These are phyloP conservation scores for Agraylea sexmaculata DNA, from an alignment of 1,140 invertebrate species.

Conservation along the genomic window DNA sequence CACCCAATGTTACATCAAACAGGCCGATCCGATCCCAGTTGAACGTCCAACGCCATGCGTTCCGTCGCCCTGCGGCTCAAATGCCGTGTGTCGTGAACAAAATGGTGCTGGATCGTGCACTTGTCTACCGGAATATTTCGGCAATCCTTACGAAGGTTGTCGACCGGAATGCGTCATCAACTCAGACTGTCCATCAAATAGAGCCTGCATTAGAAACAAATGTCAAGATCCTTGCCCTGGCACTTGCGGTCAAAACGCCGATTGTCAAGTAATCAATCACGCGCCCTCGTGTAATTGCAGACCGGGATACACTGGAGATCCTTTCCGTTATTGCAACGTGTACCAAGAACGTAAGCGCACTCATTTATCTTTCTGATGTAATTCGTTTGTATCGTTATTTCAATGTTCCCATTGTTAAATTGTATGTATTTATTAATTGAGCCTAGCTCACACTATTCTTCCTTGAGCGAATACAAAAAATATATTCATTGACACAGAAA, in stretches of 20 bases:
- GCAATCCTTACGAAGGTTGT: slow-evolving; percentile 63
- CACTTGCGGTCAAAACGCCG: slow-evolving; percentile 59
- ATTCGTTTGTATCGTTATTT: slow-evolving; percentile 12
- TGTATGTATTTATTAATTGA: slow-evolving; percentile 20
- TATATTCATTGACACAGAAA: too few species aligned
- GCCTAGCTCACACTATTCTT: slow-evolving; percentile 30
- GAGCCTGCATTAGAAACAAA: slow-evolving; percentile 55
- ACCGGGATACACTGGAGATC: slow-evolving; percentile 58
- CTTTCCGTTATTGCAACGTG: slow-evolving; percentile 49
- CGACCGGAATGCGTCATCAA: slow-evolving; percentile 61
- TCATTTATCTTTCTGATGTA: slow-evolving; percentile 2
- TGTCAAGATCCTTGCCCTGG: slow-evolving; percentile 60
- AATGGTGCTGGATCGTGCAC: slow-evolving; percentile 62
- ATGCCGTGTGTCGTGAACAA: slow-evolving; percentile 65
- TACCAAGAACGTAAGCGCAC: slow-evolving; percentile 42
- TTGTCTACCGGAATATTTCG: slow-evolving; percentile 58
- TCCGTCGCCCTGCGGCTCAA: slow-evolving; percentile 67
- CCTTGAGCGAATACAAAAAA: slow-evolving; percentile 26
- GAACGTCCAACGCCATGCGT: slow-evolving; percentile 48
- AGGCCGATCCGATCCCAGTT: slow-evolving; percentile 24
- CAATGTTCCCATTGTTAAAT: slow-evolving; percentile 12
- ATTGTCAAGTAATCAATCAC: slow-evolving; percentile 63
- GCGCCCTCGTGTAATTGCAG: slow-evolving; percentile 61
- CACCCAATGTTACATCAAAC: slow-evolving; percentile 40
- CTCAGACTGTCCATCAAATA: slow-evolving; percentile 53